Evolutionary conservation across 2,888 invertebrate species (phyloP).

Genomic region (Lepidocyrtoides sp.): DNA sequence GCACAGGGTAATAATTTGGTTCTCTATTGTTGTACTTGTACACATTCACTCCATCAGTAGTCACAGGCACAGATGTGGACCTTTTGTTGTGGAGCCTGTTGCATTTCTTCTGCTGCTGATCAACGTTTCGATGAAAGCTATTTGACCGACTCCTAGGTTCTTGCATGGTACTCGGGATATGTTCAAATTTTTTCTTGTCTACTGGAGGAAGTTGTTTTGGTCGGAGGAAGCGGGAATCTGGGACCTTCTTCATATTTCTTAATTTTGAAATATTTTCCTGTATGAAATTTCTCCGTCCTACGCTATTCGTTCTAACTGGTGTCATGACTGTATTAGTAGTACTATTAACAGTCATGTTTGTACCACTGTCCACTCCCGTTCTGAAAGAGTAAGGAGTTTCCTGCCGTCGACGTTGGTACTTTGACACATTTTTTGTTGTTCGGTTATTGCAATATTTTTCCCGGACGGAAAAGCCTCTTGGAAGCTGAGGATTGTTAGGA

Average conservation of each 20-base stretch:
- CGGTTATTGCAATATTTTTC: conserved; percentile 23
- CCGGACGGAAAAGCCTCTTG: not conserved
- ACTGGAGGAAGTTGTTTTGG: conserved; percentile 34
- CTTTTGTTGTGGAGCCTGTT: not conserved
- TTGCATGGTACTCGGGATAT: conserved; percentile 37
- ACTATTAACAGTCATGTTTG: not conserved
- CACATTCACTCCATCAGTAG: not conserved
- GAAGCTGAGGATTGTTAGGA: not conserved
- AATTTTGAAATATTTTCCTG: conserved; percentile 65
- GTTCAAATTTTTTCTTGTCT: conserved; percentile 31
- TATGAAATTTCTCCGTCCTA: conserved; percentile 61
- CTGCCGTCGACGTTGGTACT: not conserved
- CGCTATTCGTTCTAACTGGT: not conserved
- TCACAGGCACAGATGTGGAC: conserved; percentile 29
- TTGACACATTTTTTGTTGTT: not conserved
- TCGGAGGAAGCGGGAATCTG: not conserved
- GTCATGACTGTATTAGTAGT: not conserved
- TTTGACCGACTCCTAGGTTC: not conserved
- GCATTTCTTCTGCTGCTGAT: not conserved
- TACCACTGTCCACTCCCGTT: not conserved
- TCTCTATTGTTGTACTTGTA: not conserved
- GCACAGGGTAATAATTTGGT: not conserved
- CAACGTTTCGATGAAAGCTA: not conserved
- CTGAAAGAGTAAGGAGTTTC: not conserved
- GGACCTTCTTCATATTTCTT: not conserved